phyloP scores from a whole-genome alignment of 2,888 invertebrate genomes.

The Phytoseiulus persimilis region DNA sequence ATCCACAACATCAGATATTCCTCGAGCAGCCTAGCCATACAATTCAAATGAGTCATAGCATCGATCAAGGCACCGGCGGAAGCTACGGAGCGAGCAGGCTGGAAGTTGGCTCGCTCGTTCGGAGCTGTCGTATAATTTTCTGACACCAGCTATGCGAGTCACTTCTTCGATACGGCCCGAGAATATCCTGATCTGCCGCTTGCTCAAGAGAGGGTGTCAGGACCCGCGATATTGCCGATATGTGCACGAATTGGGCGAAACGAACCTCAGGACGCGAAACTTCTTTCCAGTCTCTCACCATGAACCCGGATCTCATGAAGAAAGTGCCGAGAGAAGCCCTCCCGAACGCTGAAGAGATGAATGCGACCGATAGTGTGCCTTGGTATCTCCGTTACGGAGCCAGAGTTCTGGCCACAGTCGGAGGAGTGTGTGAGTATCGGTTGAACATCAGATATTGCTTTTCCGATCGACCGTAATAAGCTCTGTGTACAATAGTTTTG shows the following conservation, averaged over 20 bases:
- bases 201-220: too few relatives aligned
- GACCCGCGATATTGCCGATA: too few relatives aligned
- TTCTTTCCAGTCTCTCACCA: not conserved
- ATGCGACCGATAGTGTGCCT: conserved; percentile 16
- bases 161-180: not conserved
- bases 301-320: conserved; percentile 7
- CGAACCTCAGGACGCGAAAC: not conserved
- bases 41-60: not conserved
- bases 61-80: not conserved
- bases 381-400: conserved; percentile 33
- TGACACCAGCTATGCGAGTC: not conserved
- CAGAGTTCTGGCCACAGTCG: not conserved
- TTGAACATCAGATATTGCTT: too few relatives aligned
- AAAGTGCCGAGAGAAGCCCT: conserved; percentile 21
- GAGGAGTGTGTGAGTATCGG: conserved; percentile 16
- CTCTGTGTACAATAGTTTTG: too few relatives aligned
- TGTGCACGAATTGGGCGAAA: not conserved
- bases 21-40: not conserved
- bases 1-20: not conserved
- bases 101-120: not conserved
- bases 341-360: conserved; percentile 21
- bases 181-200: too few relatives aligned
- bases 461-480: too few relatives aligned
- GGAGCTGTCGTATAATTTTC: not conserved
- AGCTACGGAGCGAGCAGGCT: not conserved